Conservation (phyloP, 2,888 invertebrate species). For the Ornithoptera priamus region DNA sequence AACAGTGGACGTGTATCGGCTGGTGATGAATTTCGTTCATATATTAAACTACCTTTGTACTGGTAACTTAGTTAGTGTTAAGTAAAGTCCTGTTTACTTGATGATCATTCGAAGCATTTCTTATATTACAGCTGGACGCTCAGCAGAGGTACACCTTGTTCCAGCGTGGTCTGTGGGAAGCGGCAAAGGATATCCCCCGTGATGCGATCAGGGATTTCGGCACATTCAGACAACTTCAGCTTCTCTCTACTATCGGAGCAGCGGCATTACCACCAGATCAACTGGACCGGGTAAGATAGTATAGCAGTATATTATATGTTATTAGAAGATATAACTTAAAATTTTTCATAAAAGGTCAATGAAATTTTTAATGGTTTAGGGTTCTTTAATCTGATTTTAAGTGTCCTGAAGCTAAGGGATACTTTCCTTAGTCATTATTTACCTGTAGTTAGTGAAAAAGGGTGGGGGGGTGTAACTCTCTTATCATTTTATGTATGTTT, state of each 20-base stretch:
- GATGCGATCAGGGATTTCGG: conserved; percentile 84
- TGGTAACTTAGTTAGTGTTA: not conserved
- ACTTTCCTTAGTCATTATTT: no score
- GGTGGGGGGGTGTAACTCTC: no score
- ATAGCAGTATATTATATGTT: no score
- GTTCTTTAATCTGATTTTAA: no score
- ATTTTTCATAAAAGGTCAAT: no score
- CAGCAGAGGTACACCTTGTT: conserved; percentile 90
- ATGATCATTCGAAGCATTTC: no score
- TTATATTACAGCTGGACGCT: conserved; percentile 84
- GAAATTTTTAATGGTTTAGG: no score
- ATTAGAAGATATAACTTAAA: no score
- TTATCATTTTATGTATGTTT: no score
- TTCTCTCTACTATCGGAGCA: conserved; percentile 90
- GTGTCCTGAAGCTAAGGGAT: no score
- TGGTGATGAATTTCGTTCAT: not conserved
- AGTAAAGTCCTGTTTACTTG: no score
- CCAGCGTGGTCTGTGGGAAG: conserved; percentile 88
- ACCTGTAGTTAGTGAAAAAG: no score
- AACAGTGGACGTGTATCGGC: not conserved
- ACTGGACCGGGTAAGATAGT: conserved; percentile 85
- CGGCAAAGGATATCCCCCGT: conserved; percentile 85
- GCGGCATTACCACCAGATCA: conserved; percentile 91
- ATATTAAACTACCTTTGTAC: not conserved
- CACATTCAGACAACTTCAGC: conserved; percentile 85